Percentiles rank a stretch among this genome's conserved stretches.
Evolutionary conservation across 2,797 vertebrate genomes (phyloP).

Genomic region (Phoebastria nigripes): DNA sequence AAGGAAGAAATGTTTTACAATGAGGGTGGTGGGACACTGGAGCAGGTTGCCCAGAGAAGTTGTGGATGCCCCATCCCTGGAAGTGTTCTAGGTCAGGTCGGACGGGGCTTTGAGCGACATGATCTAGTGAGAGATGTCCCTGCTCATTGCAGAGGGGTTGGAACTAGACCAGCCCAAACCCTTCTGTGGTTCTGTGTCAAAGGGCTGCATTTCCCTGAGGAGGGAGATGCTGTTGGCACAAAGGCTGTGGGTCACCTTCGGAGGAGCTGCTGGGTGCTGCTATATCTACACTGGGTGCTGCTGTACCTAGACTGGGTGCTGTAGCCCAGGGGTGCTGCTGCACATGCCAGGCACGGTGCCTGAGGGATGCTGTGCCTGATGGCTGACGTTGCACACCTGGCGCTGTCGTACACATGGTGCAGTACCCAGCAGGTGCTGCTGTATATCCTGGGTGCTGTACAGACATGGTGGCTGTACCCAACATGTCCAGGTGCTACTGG

Average conservation of each 20-base stretch:
- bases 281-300: neutral
- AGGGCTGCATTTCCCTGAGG: neutral
- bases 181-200: neutral
- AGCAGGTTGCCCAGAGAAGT: neutral
- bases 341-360: fast-evolving
- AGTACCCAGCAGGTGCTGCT: neutral
- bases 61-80: neutral
- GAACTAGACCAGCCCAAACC: neutral
- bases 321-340: neutral
- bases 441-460: neutral
- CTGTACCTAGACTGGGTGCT: neutral
- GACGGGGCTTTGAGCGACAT: neutral
- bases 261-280: neutral
- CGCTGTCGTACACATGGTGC: fast-evolving
- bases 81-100: neutral
- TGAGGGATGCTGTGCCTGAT: neutral
- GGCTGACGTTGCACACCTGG: too few relatives aligned
- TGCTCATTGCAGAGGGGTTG: neutral
- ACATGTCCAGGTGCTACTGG: fast-evolving
- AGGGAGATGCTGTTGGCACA: neutral
- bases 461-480: neutral
- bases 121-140: neutral
- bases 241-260: neutral
- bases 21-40: neutral
- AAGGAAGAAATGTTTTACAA: neutral